phyloP scores from a whole-genome alignment of 2,797 vertebrate species.

The Pipistrellus pygmaeus region DNA sequence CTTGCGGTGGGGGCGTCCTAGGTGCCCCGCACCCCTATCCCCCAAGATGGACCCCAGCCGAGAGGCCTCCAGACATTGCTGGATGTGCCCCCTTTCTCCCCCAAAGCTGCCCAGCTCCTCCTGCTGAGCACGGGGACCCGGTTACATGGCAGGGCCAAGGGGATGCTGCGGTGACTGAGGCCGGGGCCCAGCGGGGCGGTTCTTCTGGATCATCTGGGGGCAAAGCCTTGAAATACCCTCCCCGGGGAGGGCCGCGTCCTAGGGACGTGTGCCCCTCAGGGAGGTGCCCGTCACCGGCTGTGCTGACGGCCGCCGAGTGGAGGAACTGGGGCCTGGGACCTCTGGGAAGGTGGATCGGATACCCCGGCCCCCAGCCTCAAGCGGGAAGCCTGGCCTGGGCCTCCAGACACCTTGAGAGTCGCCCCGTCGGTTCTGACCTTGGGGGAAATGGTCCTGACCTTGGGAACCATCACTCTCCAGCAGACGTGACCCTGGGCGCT shows the following conservation, averaged over 20 bases:
- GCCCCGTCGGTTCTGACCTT: neutral
- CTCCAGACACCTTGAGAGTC: neutral
- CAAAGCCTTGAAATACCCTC: neutral
- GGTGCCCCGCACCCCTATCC: neutral
- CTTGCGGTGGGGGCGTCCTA: neutral
- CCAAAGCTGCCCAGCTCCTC: no score
- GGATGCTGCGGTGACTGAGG: neutral
- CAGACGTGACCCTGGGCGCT: neutral
- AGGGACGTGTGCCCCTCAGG: neutral
- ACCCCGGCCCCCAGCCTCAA: neutral
- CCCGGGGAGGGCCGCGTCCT: neutral
- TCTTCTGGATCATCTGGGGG: neutral
- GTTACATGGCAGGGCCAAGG: neutral
- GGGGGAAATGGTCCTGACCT: neutral
- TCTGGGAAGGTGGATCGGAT: neutral
- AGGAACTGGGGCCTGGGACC: neutral
- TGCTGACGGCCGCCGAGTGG: neutral
- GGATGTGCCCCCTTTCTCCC: neutral
- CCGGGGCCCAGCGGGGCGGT: no score
- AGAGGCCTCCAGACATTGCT: neutral
- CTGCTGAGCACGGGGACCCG: neutral
- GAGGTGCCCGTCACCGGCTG: neutral
- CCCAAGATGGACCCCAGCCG: neutral
- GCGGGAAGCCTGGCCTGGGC: neutral
- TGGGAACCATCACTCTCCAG: neutral